Evolutionary conservation across 2,797 vertebrate genomes (phyloP).

Genomic region (Melanogrammus aeglefinus): DNA sequence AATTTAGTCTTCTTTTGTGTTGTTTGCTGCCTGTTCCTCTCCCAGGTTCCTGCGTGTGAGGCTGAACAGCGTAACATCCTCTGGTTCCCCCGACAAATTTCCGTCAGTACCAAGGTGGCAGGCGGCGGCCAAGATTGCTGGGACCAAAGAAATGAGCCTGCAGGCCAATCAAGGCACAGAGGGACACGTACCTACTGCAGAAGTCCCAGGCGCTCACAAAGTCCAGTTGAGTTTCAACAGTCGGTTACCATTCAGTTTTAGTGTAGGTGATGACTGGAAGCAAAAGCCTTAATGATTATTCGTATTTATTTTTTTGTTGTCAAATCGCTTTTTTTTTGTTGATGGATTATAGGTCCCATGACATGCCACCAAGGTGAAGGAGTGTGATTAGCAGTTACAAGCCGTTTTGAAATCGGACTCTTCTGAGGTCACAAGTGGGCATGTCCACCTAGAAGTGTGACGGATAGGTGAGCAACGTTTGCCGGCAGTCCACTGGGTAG

Average conservation of each 20-base stretch:
- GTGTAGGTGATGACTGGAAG: not conserved
- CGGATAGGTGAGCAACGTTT: too few species aligned
- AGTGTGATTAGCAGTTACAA: too few species aligned
- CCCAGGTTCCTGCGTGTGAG: conserved; percentile 93
- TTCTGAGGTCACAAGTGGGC: too few species aligned
- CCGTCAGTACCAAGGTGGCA: conserved; percentile 84
- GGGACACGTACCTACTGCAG: conserved; percentile 89
- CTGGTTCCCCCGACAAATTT: conserved; percentile 94
- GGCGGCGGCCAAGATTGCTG: conserved; percentile 89
- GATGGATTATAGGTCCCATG: too few species aligned
- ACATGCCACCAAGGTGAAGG: too few species aligned
- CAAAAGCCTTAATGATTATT: not conserved
- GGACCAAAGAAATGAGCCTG: conserved; percentile 94
- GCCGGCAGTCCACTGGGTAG: too few species aligned
- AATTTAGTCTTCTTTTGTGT: not conserved
- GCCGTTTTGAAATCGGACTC: too few species aligned
- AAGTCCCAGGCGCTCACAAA: conserved; percentile 89
- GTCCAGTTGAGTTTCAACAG: conserved; percentile 47
- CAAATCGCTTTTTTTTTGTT: too few species aligned
- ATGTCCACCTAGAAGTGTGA: too few species aligned
- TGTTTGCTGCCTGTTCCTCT: not conserved
- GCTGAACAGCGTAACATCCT: conserved; percentile 91
- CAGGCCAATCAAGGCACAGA: conserved; percentile 81
- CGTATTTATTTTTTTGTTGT: not conserved
- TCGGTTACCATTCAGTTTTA: not conserved